Evolutionary conservation across 2,888 invertebrate species (phyloP).

Genomic region (Stomorhina lunata): DNA sequence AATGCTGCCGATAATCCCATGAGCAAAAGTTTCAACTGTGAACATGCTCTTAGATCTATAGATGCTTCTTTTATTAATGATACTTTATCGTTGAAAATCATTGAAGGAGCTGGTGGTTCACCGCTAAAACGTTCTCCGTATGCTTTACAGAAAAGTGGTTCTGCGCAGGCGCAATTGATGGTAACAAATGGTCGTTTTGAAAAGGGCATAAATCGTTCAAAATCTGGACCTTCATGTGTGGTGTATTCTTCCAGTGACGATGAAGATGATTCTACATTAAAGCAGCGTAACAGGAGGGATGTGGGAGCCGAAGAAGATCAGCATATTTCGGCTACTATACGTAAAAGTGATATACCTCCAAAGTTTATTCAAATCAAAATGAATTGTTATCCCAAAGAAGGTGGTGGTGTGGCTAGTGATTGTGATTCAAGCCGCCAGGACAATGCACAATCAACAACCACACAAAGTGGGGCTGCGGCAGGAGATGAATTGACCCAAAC

Average conservation of each 20-base stretch:
- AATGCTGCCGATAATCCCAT: conserved; percentile 77
- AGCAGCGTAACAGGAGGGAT: conserved; percentile 66
- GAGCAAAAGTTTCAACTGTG: conserved; percentile 80
- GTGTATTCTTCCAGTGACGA: conserved; percentile 77
- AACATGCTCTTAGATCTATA: conserved; percentile 77
- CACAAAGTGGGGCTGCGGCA: conserved; percentile 73
- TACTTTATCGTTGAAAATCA: conserved; percentile 74
- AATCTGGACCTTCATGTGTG: conserved; percentile 79
- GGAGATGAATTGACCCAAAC: conserved; percentile 77
- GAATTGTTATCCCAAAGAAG: conserved; percentile 79
- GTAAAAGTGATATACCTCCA: conserved; percentile 76
- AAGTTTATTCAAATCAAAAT: conserved; percentile 79
- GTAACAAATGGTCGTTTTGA: conserved; percentile 74
- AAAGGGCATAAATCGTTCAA: conserved; percentile 79
- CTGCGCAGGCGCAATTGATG: conserved; percentile 70
- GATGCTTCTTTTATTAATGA: conserved; percentile 78
- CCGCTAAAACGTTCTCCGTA: conserved; percentile 76
- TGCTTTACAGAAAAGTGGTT: conserved; percentile 78
- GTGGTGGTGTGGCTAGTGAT: conserved; percentile 66
- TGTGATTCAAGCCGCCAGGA: conserved; percentile 74
- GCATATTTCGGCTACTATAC: conserved; percentile 76
- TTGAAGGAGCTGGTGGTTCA: conserved; percentile 68
- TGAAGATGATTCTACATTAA: conserved; percentile 73
- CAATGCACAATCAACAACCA: conserved; percentile 71
- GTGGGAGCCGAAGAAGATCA: background rate